Base-by-base conservation (phyloP, 2,797 vertebrate species). In the Lates japonicus region DNA sequence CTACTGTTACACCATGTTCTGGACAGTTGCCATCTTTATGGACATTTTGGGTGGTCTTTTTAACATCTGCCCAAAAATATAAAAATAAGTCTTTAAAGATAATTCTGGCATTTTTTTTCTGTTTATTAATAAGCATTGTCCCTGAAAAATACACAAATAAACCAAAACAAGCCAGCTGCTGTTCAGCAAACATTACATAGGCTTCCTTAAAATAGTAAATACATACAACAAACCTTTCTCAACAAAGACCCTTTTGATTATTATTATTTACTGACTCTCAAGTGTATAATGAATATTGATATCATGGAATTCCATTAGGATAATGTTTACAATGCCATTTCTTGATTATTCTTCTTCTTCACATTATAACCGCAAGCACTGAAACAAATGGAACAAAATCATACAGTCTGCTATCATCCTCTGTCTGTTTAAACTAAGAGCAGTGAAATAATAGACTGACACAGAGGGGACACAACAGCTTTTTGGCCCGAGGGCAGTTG, bases 381-480 rank as follows among this genome's bases (percentile, higher is more conserved):
- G 44, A 49, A 11, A 6, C 31, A 11, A 39, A 11, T n/a, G 5
- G 6, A 25, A 4, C n/a, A 25, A 5, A 22, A 52, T 7, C 52
- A 49, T 20, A 14, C 52, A 16, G 11, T 7, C 25, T 3, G 41
- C 5, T 7, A 3, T 65, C 9, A 41, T n/a, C 17, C 16, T 65
- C 48, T 54, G 17, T 72, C 49, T 61, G n/a, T 67, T 48, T 46
- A 44, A 54, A 37, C 10, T 20, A 20, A 5, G 20, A 78, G n/a
- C 49, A 44, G 42, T 62, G 25, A 64, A 74, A 46, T n/a, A 74
- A 78, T 29, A 71, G 37, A 41, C 22, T 22, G 22, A 55, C 46
- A 55, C 61, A 70, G 75, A 74, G 42, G 55, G 46, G 51, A 71
- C 33, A 60, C 66, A 66, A 76, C 88, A 90, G 87, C 80, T 82